Conservation (phyloP, 2,797 vertebrate genomes). For the Typhlichthys eigenmanni region DNA sequence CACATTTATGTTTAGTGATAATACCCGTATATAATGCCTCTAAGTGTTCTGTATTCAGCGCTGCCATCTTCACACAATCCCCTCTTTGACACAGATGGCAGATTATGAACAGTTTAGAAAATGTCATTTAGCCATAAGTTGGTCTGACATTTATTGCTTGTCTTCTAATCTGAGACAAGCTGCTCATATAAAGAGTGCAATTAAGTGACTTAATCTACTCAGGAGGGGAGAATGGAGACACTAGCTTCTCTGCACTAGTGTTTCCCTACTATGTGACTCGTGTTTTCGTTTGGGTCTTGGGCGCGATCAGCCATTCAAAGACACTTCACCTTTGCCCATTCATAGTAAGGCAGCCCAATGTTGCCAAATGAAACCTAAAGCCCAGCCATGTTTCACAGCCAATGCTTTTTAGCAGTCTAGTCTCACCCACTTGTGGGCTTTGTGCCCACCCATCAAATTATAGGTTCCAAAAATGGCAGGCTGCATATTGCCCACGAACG, state of each 20-base stretch:
- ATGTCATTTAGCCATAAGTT: slow-evolving; percentile 68
- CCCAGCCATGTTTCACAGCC: slow-evolving; percentile 66
- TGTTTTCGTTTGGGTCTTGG: slow-evolving; percentile 62
- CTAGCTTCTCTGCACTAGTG: slow-evolving; percentile 56
- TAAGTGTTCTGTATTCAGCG: slow-evolving; percentile 52
- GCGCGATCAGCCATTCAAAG: slow-evolving; percentile 68
- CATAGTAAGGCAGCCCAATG: slow-evolving; percentile 71
- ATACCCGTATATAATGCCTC: slow-evolving; percentile 49
- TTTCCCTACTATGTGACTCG: slow-evolving; percentile 57
- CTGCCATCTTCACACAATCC: slow-evolving; percentile 56
- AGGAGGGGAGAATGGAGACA: slow-evolving; percentile 65
- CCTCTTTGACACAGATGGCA: slow-evolving; percentile 72
- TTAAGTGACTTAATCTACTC: slow-evolving; percentile 77
- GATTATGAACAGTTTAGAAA: slow-evolving; percentile 78
- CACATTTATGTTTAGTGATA: slow-evolving; percentile 68
- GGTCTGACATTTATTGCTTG: slow-evolving; percentile 74
- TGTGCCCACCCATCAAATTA: slow-evolving; percentile 80
- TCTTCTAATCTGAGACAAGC: slow-evolving; percentile 74
- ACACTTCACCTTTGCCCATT: slow-evolving; percentile 72
- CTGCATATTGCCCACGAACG: slow-evolving; percentile 65
- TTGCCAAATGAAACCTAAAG: slow-evolving; percentile 75
- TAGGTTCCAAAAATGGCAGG: slow-evolving; percentile 72
- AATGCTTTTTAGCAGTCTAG: slow-evolving; percentile 72
- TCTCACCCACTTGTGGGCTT: slow-evolving; percentile 69
- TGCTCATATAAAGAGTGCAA: slow-evolving; percentile 71